These are phyloP conservation scores for Rachycentron canadum DNA, from an alignment of 2,797 vertebrate genomes.

Conservation along the genomic window DNA sequence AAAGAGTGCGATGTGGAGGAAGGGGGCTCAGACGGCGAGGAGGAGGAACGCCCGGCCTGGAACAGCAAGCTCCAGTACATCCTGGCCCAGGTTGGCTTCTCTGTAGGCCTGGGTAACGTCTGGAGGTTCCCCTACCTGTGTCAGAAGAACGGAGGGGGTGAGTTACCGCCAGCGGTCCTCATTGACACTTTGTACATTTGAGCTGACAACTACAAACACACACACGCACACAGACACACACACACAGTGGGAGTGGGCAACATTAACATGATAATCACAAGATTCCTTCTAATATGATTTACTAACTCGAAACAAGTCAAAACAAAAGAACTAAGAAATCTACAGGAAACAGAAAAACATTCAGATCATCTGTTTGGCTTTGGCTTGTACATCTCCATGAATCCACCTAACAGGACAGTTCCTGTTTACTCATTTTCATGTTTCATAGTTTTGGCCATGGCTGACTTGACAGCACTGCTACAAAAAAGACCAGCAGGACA, in stretches of 20 bases:
- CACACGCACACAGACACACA: too few species aligned
- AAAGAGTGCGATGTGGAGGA: conserved; percentile 79
- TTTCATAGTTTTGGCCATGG: too few species aligned
- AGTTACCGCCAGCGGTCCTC: conserved; percentile 65
- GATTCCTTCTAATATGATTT: too few species aligned
- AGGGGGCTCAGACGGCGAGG: conserved; percentile 78
- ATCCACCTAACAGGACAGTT: too few species aligned
- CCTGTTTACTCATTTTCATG: too few species aligned
- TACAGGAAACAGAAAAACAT: neutral
- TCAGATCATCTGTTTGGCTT: neutral
- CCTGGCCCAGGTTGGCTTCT: conserved; percentile 98
- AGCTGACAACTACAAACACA: neutral
- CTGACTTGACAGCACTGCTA: too few species aligned
- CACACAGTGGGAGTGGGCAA: neutral
- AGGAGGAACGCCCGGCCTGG: conserved; percentile 96
- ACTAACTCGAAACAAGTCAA: too few species aligned
- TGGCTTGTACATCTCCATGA: too few species aligned
- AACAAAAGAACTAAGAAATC: too few species aligned
- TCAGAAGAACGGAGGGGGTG: conserved; percentile 99
- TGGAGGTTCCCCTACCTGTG: conserved; percentile 99
- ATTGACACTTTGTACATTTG: neutral
- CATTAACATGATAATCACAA: too few species aligned
- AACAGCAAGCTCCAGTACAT: conserved; percentile 98
- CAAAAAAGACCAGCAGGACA: too few species aligned
- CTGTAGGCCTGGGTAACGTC: conserved; percentile 97